Evolutionary conservation across 37 sponge, comb jelly and placozoan species (phyloP), one percentile per base, ranked within the genome.

Genomic region (Theonella swinhoei): DNA sequence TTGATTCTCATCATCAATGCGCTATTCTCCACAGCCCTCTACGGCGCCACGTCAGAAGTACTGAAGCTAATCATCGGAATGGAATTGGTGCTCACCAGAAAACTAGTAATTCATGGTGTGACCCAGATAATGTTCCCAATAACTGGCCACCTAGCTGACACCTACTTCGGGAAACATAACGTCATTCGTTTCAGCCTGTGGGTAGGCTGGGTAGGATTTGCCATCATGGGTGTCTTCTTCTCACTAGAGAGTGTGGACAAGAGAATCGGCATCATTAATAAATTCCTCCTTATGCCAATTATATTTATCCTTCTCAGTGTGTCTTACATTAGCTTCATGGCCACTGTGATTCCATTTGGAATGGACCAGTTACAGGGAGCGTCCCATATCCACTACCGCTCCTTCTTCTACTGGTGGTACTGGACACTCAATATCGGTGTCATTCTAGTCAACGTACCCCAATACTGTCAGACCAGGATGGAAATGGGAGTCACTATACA

Each of bases 381-480:
- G 7, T 79, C 89, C 17, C 61, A 65, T 35, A 32, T 72, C 0
- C 85, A 88, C 37, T 83, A 65, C 72, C 67, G 68, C 39, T 74
- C 84, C 32, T 78, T 89, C 54, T 80, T 84, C 54, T 76, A 74
- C 62, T 89, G 85, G 84, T 89, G 81, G 82, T 89, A 89, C 66
- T 89, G 89, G 89, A 89, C 74, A 20, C 24, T 64, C 0, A 79
- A 78, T 26, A 19, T 89, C 0, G 83, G 89, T 43, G 62, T 79
- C 0, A 26, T 66, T 0, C 23, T 82, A 0, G 62, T 75, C 62
- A 68, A 66, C 3, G 62, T 87, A 0, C 82, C 80, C 3, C 62
- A 80, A 30, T 84, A 68, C 69, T 85, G 85, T 31, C 39, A 64
- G 22, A 59, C n/a, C 33, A 39, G 64, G 42, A 17, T 70, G 20